Base-by-base conservation (phyloP, 2,113 vertebrate species). In the Globicephala melas region DNA sequence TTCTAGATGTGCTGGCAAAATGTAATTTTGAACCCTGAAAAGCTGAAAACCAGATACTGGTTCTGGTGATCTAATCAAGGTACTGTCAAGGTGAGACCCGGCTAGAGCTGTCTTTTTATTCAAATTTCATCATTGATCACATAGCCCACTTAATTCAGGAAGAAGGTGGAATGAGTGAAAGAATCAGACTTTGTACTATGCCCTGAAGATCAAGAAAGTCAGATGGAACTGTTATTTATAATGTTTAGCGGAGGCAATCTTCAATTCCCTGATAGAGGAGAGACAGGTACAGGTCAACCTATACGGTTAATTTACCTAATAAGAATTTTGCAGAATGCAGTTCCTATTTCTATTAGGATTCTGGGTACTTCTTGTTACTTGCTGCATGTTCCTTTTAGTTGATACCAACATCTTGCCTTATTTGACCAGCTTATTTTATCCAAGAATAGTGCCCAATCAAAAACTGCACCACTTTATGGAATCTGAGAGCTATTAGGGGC, bases 131-230 rank as follows among this genome's bases (percentile, higher is more conserved):
- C 53, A 95, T 38, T 81, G 83, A 62, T 81, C 47, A 81, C 77
- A 80, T 2, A 60, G 79, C 28, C 81, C 36, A 38, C 28, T 91
- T 91, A 79, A 79, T 77, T 93, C 79, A 89, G 70, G 60, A 89
- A 95, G 31, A 94, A 95, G 38, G 18, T 91, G 47, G 38, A 82
- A 77, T 84, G 62, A 96, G 68, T 91, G n/a, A 96, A 97, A 95
- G 77, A 95, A 82, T 82, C 33, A 91, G 91, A 94, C 58, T 95
- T 84, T 68, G 53, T 71, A 84, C 55, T 60, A 68, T 62, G 77
- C 25, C 60, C 31, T 67, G n/a, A 96, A 93, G 77, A 89, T 95
- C 93, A 96, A 94, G 95, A 94, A 94, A 92, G 84, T 96, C 70
- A 58, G 77, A 85, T 41, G 68, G 62, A 91, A 80, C 65, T 93